Base-by-base conservation (phyloP, 2,888 invertebrate species). In the Kuschelorhynchus macadamiae region DNA sequence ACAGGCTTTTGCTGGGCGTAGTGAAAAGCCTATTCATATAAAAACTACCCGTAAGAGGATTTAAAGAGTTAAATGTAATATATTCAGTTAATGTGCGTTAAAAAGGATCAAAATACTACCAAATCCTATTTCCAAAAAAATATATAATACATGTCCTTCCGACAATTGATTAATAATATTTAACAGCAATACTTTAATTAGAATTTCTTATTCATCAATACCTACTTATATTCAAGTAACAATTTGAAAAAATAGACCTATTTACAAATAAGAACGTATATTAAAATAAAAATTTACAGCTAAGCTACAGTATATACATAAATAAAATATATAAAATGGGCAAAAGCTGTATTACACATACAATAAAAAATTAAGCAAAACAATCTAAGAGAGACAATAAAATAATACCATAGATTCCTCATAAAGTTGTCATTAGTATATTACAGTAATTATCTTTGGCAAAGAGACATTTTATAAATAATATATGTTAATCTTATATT, bases 271-370 rank as follows among this genome's bases (percentile, higher is more conserved):
- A 68, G 71, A 71, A 72, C 53, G 64, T 73, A 68, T 75, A 74
- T 41, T 72, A 75, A 74, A 75, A 75, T 74, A 75, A 76, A 74
- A 76, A 75, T 75, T 59, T 75, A 75, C 75, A 75, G 49, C 49
- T 74, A 69, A 71, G 75, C 74, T 74, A 75, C 68, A 71, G 61
- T 74, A 75, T 76, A 73, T 75, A 76, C 74, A 76, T 73, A 73
- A 72, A 71, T 71, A 71, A 72, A 61, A 60, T 39, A 47, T 32
- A 57, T 55, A 57, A 46, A 57, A 46, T 36, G 16, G 47, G 33
- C 47, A 47, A 61, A 61, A 61, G 60, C 60, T 50, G 50, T 50
- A 53, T 33, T 16, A 50, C 12, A 17, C 30, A 21, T 42, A 47
- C 41, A 50, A 61, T 50, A 56, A 60, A 61, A 42, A 16, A 42